These are phyloP conservation scores for Phania funesta DNA, from an alignment of 2,888 invertebrate genomes.

Conservation along the genomic window DNA sequence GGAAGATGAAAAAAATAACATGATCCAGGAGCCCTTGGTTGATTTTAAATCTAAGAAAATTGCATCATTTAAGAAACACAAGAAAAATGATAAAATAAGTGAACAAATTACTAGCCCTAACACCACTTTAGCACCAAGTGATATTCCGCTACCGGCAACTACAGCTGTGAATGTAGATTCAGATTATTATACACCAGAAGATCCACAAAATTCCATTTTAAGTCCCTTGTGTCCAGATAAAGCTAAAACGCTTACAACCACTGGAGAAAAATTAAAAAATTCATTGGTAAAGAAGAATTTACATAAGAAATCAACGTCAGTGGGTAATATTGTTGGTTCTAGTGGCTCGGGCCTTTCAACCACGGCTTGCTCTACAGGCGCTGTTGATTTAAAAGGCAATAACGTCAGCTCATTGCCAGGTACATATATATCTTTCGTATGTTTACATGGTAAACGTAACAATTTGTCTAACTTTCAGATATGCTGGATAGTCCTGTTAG, in stretches of 20 bases:
- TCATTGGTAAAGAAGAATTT: constrained; percentile 74
- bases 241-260: constrained; percentile 71
- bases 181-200: constrained; percentile 90
- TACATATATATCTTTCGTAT: constrained; percentile 71
- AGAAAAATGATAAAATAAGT: constrained; percentile 64
- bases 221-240: constrained; percentile 82
- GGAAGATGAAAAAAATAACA: constrained; percentile 54
- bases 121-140: constrained; percentile 39
- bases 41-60: constrained; percentile 58
- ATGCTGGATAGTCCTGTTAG: constrained; percentile 85
- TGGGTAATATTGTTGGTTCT: constrained; percentile 77
- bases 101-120: constrained; percentile 47
- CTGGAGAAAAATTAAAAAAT: constrained; percentile 71
- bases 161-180: constrained; percentile 83
- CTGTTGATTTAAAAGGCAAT: constrained; percentile 82
- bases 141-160: constrained; percentile 42
- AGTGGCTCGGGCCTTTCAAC: constrained; percentile 43
- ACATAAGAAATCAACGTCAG: constrained; percentile 78
- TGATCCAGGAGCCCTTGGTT: constrained; percentile 54
- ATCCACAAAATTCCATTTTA: constrained; percentile 85
- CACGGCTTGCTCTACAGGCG: constrained; percentile 71
- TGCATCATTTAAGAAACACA: constrained; percentile 66
- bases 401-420: constrained; percentile 83
- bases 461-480: constrained; percentile 68
- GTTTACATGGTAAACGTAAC: not conserved